These are phyloP conservation scores for Otis tarda DNA, from an alignment of 2,113 vertebrate species.

Conservation along the genomic window DNA sequence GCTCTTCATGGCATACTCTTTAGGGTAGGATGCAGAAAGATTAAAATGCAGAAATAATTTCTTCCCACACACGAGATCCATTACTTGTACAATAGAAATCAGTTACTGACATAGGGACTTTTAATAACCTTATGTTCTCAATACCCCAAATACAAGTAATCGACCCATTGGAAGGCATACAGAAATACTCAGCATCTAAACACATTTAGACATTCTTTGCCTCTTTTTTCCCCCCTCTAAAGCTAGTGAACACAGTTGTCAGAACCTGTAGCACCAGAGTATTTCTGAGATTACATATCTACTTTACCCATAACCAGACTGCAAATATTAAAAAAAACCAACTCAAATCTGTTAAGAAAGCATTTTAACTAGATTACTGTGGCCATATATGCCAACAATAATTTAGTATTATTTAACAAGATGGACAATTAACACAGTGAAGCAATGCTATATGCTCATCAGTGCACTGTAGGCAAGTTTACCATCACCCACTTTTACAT, in stretches of 20 bases:
- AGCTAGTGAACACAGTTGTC: no score
- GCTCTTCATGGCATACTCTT: neutral
- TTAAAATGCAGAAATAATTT: no score
- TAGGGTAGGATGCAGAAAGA: neutral
- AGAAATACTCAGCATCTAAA: neutral
- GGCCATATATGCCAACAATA: neutral
- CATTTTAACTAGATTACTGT: neutral
- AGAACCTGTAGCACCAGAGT: neutral
- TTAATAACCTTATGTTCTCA: neutral
- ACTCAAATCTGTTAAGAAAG: neutral
- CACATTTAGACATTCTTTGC: neutral
- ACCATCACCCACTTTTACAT: neutral
- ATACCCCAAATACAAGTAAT: neutral
- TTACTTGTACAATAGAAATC: neutral
- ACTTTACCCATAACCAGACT: neutral
- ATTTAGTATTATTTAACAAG: neutral
- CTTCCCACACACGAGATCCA: neutral
- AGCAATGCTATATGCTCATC: neutral
- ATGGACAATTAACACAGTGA: neutral
- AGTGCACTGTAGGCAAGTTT: neutral
- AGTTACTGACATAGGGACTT: neutral
- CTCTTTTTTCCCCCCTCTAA: accelerated
- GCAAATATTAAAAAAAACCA: neutral
- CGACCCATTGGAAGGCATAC: neutral
- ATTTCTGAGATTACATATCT: neutral